phyloP scores from a whole-genome alignment of 2,888 invertebrate genomes.

The Lasioglossum zephyrum region DNA sequence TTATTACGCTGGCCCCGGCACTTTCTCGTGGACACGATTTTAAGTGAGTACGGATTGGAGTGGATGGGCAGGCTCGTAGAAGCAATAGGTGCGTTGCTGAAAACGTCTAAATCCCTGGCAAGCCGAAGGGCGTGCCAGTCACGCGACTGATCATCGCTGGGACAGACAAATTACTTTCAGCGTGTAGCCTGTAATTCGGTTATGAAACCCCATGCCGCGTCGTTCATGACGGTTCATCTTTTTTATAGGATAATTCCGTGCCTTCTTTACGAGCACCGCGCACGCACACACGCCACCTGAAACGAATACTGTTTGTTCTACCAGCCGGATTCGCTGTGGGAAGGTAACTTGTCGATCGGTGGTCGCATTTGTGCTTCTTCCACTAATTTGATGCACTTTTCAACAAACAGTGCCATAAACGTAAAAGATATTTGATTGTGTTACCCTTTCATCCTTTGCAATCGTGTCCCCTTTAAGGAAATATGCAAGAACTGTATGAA shows the following conservation, averaged over 20 bases:
- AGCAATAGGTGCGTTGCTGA: slow-evolving; percentile 12
- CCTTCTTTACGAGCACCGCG: not conserved
- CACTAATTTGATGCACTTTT: not conserved
- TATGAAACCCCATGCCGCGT: slow-evolving; percentile 2
- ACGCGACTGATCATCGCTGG: slow-evolving; percentile 47
- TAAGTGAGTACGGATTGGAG: not conserved
- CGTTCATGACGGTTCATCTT: slow-evolving; percentile 8
- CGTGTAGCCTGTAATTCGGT: slow-evolving; percentile 20
- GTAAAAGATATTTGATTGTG: not conserved
- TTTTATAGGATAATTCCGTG: slow-evolving; percentile 14
- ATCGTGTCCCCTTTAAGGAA: not conserved
- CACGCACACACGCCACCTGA: not conserved
- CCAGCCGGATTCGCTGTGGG: not conserved
- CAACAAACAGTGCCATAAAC: not conserved
- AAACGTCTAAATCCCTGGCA: slow-evolving; percentile 54
- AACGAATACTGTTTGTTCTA: not conserved
- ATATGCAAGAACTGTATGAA: too few relatives aligned
- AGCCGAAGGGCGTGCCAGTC: slow-evolving; percentile 52
- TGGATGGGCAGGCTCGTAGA: not conserved
- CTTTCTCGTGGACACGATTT: slow-evolving; percentile 27
- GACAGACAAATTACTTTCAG: slow-evolving; percentile 41
- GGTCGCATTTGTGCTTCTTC: not conserved
- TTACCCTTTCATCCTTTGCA: not conserved
- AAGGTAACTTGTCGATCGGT: not conserved
- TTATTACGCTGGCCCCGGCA: slow-evolving; percentile 31